phyloP scores from a whole-genome alignment of 1,140 invertebrate species.

The Cylas formicarius region DNA sequence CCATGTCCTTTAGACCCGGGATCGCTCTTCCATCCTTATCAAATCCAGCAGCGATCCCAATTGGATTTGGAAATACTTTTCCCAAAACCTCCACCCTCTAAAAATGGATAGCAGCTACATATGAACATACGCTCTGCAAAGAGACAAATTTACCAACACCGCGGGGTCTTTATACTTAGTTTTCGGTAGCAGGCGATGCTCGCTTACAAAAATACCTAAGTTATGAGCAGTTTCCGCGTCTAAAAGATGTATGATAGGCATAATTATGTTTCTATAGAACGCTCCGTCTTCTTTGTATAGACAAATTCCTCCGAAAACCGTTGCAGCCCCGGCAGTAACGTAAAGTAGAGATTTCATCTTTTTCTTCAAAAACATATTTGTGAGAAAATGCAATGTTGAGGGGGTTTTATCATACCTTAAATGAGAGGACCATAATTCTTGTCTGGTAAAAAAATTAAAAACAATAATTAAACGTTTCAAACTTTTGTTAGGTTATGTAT shows the following conservation, averaged over 20 bases:
- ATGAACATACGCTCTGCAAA: neutral
- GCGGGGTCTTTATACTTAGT: constrained; percentile 52
- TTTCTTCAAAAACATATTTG: no score
- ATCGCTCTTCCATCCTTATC: constrained; percentile 95
- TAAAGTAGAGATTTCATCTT: constrained; percentile 31
- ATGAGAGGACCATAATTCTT: no score
- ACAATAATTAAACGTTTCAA: no score
- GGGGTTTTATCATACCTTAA: no score
- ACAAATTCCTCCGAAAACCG: constrained; percentile 49
- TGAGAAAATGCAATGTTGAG: no score
- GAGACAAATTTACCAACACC: constrained; percentile 50
- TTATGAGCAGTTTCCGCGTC: constrained; percentile 76
- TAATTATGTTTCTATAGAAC: constrained; percentile 65
- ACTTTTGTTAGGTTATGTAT: no score
- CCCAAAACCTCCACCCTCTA: constrained; percentile 65
- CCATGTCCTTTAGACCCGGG: constrained; percentile 69
- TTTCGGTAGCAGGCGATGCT: constrained; percentile 64
- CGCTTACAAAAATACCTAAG: constrained; percentile 62
- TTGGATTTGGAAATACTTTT: constrained; percentile 72
- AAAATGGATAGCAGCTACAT: constrained; percentile 9
- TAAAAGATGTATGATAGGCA: constrained; percentile 60
- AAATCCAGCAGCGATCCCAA: constrained; percentile 96
- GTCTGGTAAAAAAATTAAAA: no score
- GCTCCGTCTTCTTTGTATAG: constrained; percentile 65
- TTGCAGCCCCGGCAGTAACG: constrained; percentile 23